Percentiles rank a stretch among this genome's conserved stretches.
Conservation (phyloP, 2,888 invertebrate species). For the Gymnosoma rotundatum region DNA sequence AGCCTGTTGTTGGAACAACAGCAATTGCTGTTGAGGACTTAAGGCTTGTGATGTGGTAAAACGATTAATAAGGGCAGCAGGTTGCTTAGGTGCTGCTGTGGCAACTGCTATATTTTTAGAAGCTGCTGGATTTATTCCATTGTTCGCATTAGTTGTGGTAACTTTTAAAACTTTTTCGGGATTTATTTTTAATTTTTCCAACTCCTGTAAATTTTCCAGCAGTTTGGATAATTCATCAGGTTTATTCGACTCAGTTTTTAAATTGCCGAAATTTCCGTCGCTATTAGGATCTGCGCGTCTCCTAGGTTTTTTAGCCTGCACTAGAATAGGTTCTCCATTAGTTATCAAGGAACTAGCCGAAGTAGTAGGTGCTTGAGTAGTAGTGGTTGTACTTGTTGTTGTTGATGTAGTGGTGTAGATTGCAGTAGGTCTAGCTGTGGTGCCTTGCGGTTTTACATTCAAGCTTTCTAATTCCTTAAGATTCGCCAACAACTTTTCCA, state of each 20-base stretch:
- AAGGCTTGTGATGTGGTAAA: constrained; percentile 65
- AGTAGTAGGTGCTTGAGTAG: constrained; percentile 66
- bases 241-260: constrained; percentile 72
- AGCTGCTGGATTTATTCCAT: constrained; percentile 31
- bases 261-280: constrained; percentile 76
- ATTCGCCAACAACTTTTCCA: constrained; percentile 83
- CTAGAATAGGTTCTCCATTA: constrained; percentile 76
- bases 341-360: constrained; percentile 74
- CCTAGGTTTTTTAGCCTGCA: constrained; percentile 78
- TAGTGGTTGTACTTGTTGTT: constrained; percentile 71
- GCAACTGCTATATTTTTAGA: constrained; percentile 36
- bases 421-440: constrained; percentile 49
- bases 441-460: constrained; percentile 72
- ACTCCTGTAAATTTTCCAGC: constrained; percentile 82
- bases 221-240: constrained; percentile 82
- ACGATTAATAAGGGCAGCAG: constrained; percentile 73
- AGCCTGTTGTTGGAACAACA: constrained; percentile 57
- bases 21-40: constrained; percentile 63
- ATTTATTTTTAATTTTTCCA: constrained; percentile 78
- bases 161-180: constrained; percentile 76
- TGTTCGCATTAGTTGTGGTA: constrained; percentile 45
- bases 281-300: constrained; percentile 79
- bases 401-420: constrained; percentile 26
- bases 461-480: constrained; percentile 80
- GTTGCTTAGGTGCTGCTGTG: constrained; percentile 44